Base-by-base conservation (phyloP, 1,140 invertebrate genomes). In the Drosophila sturtevanti region DNA sequence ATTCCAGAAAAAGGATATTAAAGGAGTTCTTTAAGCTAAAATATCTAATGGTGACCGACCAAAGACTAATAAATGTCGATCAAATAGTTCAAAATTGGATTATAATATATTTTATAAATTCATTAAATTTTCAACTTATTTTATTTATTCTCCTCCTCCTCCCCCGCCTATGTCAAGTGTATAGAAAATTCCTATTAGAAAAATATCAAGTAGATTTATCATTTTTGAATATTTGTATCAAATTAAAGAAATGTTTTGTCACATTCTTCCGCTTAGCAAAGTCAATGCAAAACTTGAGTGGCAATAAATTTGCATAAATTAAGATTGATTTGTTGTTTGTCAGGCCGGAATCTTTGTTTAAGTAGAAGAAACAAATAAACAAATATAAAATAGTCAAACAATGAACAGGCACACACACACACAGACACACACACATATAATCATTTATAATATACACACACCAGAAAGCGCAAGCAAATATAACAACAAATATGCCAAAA, bases 251-350 rank as follows among this genome's bases (percentile, higher is more conserved):
- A 31, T 65, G 38, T 64, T 65, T 48, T 64, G 63, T 61, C 34
- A 77, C 68, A 77, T 77, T 63, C 70, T 68, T 71, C 70, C 41
- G 54, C 54, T 65, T 41, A 41, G 51, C 64, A 62, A 66, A 74
- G 75, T 44, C 51, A 22, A 68, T 12, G 38, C 68, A 41, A 41
- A 69, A 67, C 52, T 66, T 58, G 52, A 18, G 54, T 59, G 38
- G 71, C 54, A 77, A 89, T 87, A 87, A 77, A 79, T 87, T 89
- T 79, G 84, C 81, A 87, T 87, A 68, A 79, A 87, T 87, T 82
- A 76, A 81, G 68, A 79, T 82, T 76, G 79, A 86, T 79, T 82
- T 89, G 76, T 72, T 81, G 64, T 76, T 82, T 76, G 62, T 52
- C 31, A 56, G 21, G 48, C 37, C 34, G 38, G 54, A 58, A 67